phyloP scores from a whole-genome alignment of 2,797 vertebrate genomes.

The Toxotes lorentzi region DNA sequence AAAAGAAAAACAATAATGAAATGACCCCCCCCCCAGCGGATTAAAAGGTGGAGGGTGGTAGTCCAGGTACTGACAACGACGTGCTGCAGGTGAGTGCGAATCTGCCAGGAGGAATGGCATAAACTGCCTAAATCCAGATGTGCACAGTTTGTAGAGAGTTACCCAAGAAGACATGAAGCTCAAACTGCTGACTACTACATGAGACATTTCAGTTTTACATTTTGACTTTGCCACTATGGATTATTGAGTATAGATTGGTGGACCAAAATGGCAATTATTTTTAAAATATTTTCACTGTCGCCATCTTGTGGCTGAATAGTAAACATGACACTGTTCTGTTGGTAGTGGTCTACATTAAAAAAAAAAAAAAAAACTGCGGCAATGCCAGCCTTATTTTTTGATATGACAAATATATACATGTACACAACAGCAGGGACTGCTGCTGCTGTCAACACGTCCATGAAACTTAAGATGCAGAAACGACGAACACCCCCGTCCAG shows the following conservation, averaged over 20 bases:
- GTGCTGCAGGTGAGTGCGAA: not conserved
- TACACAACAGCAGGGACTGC: conserved; percentile 11
- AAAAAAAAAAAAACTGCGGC: not conserved
- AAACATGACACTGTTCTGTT: not conserved
- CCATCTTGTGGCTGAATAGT: conserved; percentile 17
- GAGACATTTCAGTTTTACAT: too few relatives aligned
- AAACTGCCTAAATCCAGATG: too few relatives aligned
- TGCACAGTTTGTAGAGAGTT: too few relatives aligned
- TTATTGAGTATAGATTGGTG: too few relatives aligned
- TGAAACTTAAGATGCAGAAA: not conserved
- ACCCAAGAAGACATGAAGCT: not conserved
- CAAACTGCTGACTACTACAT: not conserved
- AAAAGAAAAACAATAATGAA: not conserved
- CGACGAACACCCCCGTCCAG: not conserved
- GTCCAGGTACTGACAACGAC: not conserved
- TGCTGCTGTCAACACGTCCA: not conserved
- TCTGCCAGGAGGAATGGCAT: too few relatives aligned
- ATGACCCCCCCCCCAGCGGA: not conserved
- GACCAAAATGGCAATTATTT: too few relatives aligned
- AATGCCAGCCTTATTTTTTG: not conserved
- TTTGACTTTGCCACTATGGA: too few relatives aligned
- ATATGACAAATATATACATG: not conserved
- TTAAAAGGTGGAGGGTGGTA: not conserved
- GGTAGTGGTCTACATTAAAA: not conserved
- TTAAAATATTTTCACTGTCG: too few relatives aligned